Conservation (phyloP, 2,797 vertebrate species). For the Ptychadena robeensis region DNA sequence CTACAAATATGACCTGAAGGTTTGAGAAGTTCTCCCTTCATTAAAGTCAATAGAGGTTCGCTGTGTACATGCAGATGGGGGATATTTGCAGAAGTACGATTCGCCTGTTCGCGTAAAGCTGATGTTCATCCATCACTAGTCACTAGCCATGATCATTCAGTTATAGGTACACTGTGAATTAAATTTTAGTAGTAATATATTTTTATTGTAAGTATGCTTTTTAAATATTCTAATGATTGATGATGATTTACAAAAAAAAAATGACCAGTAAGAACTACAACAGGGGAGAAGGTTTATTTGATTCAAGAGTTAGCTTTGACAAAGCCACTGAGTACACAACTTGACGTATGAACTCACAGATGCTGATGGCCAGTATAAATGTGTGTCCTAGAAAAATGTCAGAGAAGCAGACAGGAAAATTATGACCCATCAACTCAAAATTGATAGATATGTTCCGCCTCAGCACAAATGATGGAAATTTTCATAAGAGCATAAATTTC, state of each 20-base stretch:
- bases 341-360: not conserved
- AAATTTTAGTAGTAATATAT: too few species aligned
- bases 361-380: not conserved
- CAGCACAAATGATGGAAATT: not conserved
- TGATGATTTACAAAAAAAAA: not conserved
- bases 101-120: too few species aligned
- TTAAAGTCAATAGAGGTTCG: too few species aligned
- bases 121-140: too few species aligned
- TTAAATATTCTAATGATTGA: too few species aligned
- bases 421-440: not conserved
- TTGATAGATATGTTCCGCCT: not conserved
- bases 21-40: too few species aligned
- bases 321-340: not conserved
- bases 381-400: not conserved
- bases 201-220: too few species aligned
- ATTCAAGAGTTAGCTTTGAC: not conserved
- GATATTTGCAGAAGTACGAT: too few species aligned
- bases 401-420: not conserved
- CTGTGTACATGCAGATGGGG: too few species aligned
- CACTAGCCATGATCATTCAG: too few species aligned
- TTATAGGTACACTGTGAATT: too few species aligned
- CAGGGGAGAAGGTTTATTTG: not conserved
- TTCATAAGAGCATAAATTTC: not conserved
- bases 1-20: too few species aligned
- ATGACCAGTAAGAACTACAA: not conserved